Evolutionary conservation across 2,113 vertebrate genomes (phyloP).

Genomic region (Naja naja): DNA sequence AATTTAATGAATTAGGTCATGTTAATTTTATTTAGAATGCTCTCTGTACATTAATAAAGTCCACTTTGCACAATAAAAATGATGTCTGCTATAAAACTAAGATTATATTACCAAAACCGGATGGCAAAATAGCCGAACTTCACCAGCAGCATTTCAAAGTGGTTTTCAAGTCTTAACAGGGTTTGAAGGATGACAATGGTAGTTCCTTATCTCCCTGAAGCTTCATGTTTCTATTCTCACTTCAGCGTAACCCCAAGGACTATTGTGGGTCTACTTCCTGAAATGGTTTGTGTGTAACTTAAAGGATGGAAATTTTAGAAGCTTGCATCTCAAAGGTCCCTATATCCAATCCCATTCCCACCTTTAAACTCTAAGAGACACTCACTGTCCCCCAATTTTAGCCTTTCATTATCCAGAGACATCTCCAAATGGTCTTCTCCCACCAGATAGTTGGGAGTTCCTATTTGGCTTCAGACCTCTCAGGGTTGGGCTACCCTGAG

Average conservation of each 20-base stretch:
- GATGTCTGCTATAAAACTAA: background rate
- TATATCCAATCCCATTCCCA: background rate
- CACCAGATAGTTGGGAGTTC: background rate
- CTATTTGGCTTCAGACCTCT: background rate
- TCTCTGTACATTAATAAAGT: background rate
- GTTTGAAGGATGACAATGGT: background rate
- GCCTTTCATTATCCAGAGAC: background rate
- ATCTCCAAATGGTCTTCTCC: background rate
- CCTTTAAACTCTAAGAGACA: background rate
- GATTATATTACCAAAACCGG: background rate
- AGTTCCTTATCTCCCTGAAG: background rate
- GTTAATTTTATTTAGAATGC: background rate
- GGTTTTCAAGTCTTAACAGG: background rate
- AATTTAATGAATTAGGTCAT: background rate
- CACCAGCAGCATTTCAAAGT: background rate
- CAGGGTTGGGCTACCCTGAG: background rate
- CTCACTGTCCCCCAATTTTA: background rate
- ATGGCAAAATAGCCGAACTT: background rate
- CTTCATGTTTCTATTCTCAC: background rate
- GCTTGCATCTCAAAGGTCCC: background rate
- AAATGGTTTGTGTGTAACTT: background rate
- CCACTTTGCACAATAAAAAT: background rate
- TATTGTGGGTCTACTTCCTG: background rate
- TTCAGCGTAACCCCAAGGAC: background rate
- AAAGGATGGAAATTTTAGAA: background rate